Evolutionary conservation across 2,888 invertebrate species (phyloP).

Genomic region (Dryocosmus kuriphilus): DNA sequence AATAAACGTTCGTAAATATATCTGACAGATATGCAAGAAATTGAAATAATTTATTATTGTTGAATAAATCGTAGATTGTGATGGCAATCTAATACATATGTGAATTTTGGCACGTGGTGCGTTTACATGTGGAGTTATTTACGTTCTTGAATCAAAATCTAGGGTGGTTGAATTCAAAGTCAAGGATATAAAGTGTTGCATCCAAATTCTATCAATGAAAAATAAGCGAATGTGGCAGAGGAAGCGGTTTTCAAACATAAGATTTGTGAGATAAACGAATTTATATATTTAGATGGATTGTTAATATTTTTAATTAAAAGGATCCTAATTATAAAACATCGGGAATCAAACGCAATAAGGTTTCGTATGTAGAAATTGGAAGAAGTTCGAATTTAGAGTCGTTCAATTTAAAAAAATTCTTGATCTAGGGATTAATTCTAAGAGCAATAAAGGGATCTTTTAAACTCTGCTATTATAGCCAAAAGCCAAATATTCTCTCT

Average conservation of each 20-base stretch:
- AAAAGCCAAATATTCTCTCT: not conserved
- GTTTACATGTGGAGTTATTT: conserved; percentile 8
- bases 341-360: no score
- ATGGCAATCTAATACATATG: not conserved
- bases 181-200: not conserved
- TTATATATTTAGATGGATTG: no score
- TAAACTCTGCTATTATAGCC: not conserved
- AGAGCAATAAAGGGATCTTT: no score
- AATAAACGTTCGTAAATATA: not conserved
- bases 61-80: not conserved
- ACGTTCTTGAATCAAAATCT: not conserved
- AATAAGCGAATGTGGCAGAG: not conserved
- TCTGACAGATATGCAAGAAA: not conserved
- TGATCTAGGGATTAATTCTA: no score
- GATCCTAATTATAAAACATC: no score
- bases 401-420: no score
- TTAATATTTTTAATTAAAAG: no score
- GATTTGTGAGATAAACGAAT: no score
- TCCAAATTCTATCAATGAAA: not conserved
- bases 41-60: not conserved
- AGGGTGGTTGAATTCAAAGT: not conserved
- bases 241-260: not conserved
- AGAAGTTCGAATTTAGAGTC: no score
- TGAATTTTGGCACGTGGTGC: not conserved
- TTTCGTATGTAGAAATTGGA: no score